Conservation (phyloP, 2,113 vertebrate species). For the Marcusenius ussheri region DNA sequence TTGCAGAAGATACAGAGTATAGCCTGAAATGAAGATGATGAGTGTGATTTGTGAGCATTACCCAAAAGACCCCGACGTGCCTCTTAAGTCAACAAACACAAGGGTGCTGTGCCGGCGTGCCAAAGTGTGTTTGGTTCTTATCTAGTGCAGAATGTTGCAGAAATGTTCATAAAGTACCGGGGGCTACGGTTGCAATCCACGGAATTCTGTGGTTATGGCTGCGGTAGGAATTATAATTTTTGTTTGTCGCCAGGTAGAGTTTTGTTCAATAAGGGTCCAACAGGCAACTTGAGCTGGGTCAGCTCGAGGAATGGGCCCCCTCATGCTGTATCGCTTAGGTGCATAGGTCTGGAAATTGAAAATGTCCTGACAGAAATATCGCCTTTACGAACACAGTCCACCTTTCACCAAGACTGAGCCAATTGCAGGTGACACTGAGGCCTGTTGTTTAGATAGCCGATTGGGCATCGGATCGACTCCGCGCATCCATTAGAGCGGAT, state of each 20-base stretch:
- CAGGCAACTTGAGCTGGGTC: background rate
- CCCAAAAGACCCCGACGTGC: background rate
- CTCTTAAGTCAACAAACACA: background rate
- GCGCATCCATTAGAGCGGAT: background rate
- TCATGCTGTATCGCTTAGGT: background rate
- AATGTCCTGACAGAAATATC: background rate
- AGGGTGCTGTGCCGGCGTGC: background rate
- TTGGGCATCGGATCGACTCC: no score
- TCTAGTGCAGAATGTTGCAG: background rate
- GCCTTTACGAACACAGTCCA: background rate
- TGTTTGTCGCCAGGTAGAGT: background rate
- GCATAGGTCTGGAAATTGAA: background rate
- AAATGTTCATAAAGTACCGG: background rate
- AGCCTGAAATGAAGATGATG: background rate
- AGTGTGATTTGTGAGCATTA: constrained; percentile 3
- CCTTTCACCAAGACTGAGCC: background rate
- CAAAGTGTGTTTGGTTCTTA: background rate
- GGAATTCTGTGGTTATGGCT: background rate
- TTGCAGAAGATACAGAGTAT: background rate
- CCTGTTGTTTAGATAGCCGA: background rate
- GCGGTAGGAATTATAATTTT: background rate
- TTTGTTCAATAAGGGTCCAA: background rate
- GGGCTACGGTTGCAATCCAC: background rate
- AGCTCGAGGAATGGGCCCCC: background rate
- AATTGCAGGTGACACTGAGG: background rate